Conservation (phyloP, 2,113 vertebrate species). For the Chauna torquata region DNA sequence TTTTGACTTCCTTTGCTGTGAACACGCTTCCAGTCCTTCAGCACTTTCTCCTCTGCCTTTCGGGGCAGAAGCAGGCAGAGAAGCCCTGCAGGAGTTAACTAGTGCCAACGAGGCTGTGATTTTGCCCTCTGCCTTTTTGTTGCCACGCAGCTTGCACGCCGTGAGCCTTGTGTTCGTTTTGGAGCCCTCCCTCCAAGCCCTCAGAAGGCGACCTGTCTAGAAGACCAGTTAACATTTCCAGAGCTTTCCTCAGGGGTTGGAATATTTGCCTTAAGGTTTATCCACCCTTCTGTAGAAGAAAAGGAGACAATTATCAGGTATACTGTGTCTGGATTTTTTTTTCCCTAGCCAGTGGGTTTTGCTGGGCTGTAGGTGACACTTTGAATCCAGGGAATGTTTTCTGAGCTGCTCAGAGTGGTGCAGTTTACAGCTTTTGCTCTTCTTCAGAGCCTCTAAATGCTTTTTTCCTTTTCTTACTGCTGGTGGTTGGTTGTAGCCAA, state of each 20-base stretch:
- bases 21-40: not conserved
- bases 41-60: not conserved
- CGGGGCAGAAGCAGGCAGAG: not conserved
- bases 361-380: fast-evolving
- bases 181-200: not conserved
- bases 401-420: not conserved
- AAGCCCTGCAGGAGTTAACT: not conserved
- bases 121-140: not conserved
- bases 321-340: not conserved
- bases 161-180: not conserved
- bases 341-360: not conserved
- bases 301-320: not conserved
- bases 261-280: not conserved
- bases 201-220: not conserved
- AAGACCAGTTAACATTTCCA: not conserved
- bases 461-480: not conserved
- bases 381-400: not conserved
- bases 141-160: not conserved
- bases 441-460: not conserved
- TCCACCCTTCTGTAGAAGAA: not conserved
- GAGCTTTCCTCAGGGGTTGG: not conserved
- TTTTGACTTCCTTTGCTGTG: not conserved
- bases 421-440: not conserved
- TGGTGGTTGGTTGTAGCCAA: not conserved
- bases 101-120: not conserved